Conservation (phyloP, 2,113 vertebrate species). For the Cairina moschata region DNA sequence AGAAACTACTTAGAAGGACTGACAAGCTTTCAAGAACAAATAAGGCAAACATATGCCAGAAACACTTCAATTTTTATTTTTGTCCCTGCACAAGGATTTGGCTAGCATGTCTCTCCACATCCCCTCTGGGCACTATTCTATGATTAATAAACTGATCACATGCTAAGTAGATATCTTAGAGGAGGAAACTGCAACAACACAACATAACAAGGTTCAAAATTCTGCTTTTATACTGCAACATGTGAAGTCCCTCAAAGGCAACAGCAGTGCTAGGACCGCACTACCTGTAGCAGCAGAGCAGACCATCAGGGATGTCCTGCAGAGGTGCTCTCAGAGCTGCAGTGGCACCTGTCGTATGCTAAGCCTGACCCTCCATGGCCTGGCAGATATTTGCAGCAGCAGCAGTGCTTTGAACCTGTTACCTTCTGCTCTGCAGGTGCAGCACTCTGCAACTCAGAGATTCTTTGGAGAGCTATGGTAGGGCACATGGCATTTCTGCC, state of each 20-base stretch:
- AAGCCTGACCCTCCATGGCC: neutral
- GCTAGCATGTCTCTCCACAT: fast-evolving
- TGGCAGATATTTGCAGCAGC: neutral
- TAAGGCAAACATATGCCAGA: neutral
- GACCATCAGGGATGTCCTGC: neutral
- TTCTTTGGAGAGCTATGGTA: fast-evolving
- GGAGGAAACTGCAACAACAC: neutral
- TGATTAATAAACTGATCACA: neutral
- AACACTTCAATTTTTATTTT: neutral
- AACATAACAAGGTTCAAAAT: neutral
- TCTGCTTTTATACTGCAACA: neutral
- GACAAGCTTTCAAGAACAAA: neutral
- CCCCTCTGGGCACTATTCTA: neutral
- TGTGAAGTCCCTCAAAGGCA: neutral
- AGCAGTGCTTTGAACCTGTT: neutral
- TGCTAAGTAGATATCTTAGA: fast-evolving
- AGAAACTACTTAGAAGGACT: neutral
- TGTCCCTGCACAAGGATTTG: neutral
- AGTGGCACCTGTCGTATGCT: neutral
- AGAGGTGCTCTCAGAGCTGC: fast-evolving
- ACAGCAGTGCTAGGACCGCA: neutral
- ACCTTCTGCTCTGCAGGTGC: neutral
- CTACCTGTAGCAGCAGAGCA: neutral
- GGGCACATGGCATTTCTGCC: neutral
- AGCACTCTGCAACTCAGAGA: neutral